Conservation (phyloP, 2,888 invertebrate genomes). For the Spatulosminthurus flaviceps region DNA sequence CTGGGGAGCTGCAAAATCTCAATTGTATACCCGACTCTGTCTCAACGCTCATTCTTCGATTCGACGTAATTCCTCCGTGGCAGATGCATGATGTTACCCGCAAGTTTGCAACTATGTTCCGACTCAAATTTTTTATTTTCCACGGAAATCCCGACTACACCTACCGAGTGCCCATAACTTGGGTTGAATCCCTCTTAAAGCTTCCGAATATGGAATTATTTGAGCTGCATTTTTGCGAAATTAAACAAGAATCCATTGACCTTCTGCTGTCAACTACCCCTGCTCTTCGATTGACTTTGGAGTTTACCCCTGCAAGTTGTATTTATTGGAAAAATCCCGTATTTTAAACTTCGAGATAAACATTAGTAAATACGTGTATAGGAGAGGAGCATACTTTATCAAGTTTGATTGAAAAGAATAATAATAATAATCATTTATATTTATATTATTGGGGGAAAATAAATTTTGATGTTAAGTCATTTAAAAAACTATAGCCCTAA, state of each 20-base stretch:
- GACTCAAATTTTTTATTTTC: slow-evolving; percentile 24
- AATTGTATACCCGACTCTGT: neutral
- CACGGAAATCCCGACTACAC: slow-evolving; percentile 15
- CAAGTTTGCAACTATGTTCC: neutral
- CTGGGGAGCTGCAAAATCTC: slow-evolving; percentile 1
- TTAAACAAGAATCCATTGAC: neutral
- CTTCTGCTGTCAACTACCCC: neutral
- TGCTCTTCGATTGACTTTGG: neutral
- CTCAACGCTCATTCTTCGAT: slow-evolving; percentile 21
- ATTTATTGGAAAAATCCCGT: slow-evolving; percentile 31
- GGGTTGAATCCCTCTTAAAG: slow-evolving; percentile 9
- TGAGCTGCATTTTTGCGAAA: slow-evolving; percentile 29
- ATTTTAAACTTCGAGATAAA: no score
- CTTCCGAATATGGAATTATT: slow-evolving; percentile 23
- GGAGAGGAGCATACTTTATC: no score
- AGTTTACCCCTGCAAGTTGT: slow-evolving; percentile 9
- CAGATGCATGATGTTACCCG: neutral
- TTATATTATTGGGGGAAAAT: no score
- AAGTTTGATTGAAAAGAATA: no score
- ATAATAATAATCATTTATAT: no score
- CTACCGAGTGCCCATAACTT: neutral
- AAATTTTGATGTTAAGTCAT: no score
- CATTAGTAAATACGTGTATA: no score
- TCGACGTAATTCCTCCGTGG: neutral
- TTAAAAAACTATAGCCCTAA: no score